Conservation (phyloP, 1,140 invertebrate species). For the Rhagoletis zephyria region DNA sequence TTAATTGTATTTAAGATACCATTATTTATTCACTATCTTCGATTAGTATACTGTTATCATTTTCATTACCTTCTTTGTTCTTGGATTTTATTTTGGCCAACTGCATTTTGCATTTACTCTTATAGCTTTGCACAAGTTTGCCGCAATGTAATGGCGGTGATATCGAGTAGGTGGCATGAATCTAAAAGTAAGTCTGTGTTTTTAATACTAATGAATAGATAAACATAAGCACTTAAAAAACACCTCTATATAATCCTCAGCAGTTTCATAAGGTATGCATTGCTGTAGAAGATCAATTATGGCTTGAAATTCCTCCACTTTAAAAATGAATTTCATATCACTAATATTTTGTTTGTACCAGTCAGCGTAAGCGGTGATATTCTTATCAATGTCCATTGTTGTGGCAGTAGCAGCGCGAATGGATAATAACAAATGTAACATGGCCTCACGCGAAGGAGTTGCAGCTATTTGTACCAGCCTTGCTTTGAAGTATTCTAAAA, state of each 20-base stretch:
- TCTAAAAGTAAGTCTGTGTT: slow-evolving; percentile 57
- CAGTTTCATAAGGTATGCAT: slow-evolving; percentile 63
- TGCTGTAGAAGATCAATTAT: slow-evolving; percentile 63
- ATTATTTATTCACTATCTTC: slow-evolving; percentile 53
- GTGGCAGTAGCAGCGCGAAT: slow-evolving; percentile 64
- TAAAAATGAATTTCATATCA: slow-evolving; percentile 67
- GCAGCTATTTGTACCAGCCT: slow-evolving; percentile 62
- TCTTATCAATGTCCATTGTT: slow-evolving; percentile 63
- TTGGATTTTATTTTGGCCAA: slow-evolving; percentile 53
- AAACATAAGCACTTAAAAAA: not conserved
- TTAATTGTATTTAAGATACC: not conserved
- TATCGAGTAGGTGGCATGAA: slow-evolving; percentile 67
- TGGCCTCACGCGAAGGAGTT: slow-evolving; percentile 56
- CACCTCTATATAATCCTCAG: slow-evolving; percentile 67
- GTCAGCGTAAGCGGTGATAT: slow-evolving; percentile 68
- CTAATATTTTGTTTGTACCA: slow-evolving; percentile 71
- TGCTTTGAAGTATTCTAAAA: slow-evolving; percentile 64
- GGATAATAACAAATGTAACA: slow-evolving; percentile 65
- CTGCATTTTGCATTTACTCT: slow-evolving; percentile 65
- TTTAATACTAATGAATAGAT: not conserved
- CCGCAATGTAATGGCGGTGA: slow-evolving; percentile 64
- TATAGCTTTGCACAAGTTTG: slow-evolving; percentile 68
- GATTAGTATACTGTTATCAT: slow-evolving; percentile 49
- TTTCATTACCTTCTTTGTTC: not conserved
- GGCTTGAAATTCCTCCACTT: slow-evolving; percentile 63